Percentiles rank a stretch among this genome's conserved stretches.
These are phyloP conservation scores for Thermophis baileyi DNA, from an alignment of 2,113 vertebrate species.

Conservation along the genomic window DNA sequence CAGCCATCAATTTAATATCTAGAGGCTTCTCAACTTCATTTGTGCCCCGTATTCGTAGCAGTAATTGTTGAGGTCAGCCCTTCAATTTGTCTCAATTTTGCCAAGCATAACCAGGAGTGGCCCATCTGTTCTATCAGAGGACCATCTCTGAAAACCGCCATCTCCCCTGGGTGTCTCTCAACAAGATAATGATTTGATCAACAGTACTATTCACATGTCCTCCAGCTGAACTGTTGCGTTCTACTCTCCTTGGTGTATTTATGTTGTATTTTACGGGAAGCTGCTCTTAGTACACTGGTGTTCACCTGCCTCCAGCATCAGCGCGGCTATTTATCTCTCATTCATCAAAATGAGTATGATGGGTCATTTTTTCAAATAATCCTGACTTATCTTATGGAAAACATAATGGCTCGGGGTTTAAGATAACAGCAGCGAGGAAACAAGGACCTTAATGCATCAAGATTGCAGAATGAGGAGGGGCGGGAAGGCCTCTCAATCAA, in stretches of 20 bases:
- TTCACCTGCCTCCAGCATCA: neutral
- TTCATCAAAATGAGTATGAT: neutral
- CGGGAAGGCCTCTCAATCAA: neutral
- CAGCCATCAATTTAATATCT: neutral
- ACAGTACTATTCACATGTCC: neutral
- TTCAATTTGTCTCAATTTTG: neutral
- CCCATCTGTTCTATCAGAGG: neutral
- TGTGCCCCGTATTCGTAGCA: neutral
- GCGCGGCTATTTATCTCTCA: neutral
- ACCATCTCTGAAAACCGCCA: neutral
- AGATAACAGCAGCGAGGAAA: neutral
- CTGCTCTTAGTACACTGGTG: neutral
- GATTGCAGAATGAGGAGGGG: neutral
- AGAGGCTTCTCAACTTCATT: neutral
- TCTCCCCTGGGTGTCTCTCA: neutral
- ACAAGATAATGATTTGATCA: neutral
- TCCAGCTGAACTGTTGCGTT: neutral
- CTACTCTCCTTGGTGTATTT: neutral
- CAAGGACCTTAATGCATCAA: neutral
- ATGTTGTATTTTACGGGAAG: neutral
- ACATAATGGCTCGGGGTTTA: neutral
- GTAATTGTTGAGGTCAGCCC: neutral
- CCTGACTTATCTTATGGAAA: neutral
- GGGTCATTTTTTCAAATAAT: neutral
- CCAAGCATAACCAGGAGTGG: neutral